Evolutionary conservation across 2,888 invertebrate species (phyloP).

Genomic region (Hecatera dysodea): DNA sequence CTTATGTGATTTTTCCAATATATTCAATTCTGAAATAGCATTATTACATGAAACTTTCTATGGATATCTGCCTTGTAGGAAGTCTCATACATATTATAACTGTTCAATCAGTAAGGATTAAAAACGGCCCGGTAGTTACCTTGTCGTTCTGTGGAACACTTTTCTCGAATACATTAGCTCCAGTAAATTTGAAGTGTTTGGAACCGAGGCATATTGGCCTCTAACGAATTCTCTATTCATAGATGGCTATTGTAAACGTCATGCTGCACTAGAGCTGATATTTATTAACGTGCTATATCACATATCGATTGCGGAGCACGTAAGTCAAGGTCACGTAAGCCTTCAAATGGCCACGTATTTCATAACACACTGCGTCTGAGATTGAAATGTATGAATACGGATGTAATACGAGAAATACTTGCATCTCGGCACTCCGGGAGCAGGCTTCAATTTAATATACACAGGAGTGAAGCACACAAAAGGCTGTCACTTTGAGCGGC

Average conservation of each 20-base stretch:
- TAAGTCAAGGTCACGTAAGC: conserved; percentile 6
- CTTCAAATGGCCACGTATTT: conserved; percentile 13
- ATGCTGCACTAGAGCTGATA: conserved; percentile 7
- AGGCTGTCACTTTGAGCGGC: conserved; percentile 22
- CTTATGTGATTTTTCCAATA: background rate
- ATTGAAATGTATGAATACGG: conserved; percentile 17
- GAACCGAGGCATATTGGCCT: background rate
- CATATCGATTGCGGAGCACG: conserved; percentile 12
- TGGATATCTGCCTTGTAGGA: too few species aligned
- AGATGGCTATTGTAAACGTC: background rate
- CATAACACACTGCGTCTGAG: conserved; percentile 1
- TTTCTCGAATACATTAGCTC: background rate
- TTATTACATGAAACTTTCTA: background rate
- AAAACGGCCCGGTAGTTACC: background rate
- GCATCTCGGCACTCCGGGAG: background rate
- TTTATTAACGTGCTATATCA: conserved; percentile 12
- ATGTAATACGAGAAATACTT: conserved; percentile 3
- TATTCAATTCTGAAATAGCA: background rate
- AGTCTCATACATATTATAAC: background rate
- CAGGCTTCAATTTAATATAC: conserved; percentile 26
- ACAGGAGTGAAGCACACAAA: conserved; percentile 20
- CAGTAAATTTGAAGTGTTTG: conserved; percentile 7
- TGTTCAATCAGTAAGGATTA: background rate
- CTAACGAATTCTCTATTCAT: background rate
- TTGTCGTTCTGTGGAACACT: background rate